Conservation (phyloP, 1,140 invertebrate genomes). For the Drosophila ficusphila region DNA sequence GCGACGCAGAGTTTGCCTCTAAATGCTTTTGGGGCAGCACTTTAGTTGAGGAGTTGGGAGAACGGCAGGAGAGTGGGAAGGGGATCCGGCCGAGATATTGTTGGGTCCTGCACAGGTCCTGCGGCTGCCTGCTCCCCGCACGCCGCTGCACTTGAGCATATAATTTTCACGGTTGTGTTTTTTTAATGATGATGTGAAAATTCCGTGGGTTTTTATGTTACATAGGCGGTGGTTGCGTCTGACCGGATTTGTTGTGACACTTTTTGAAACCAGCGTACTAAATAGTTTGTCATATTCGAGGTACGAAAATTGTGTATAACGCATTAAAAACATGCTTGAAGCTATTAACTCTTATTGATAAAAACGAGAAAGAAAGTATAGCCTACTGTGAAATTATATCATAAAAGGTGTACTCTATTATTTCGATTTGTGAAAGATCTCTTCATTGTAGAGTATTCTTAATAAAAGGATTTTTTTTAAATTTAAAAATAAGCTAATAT, state of each 20-base stretch:
- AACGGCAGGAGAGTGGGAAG: background rate
- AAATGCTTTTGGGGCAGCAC: constrained; percentile 56
- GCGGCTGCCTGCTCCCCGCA: constrained; percentile 10
- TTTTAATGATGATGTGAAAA: constrained; percentile 80
- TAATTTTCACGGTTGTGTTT: constrained; percentile 76
- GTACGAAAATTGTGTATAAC: background rate
- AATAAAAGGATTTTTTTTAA: too few relatives aligned
- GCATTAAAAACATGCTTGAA: too few relatives aligned
- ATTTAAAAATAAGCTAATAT: too few relatives aligned
- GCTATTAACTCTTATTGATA: too few relatives aligned
- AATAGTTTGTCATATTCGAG: constrained; percentile 48
- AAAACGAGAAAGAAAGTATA: constrained; percentile 29
- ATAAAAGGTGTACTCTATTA: too few relatives aligned
- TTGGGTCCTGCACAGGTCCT: constrained; percentile 52
- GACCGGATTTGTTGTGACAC: constrained; percentile 32
- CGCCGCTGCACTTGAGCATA: constrained; percentile 65
- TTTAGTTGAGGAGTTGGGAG: constrained; percentile 13
- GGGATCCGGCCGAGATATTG: constrained; percentile 35
- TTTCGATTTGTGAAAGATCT: too few relatives aligned
- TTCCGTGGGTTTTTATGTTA: constrained; percentile 50
- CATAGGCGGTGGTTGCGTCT: constrained; percentile 1
- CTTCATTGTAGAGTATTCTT: too few relatives aligned
- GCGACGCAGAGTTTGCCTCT: constrained; percentile 62
- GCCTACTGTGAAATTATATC: too few relatives aligned
- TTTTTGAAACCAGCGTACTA: constrained; percentile 32